phyloP scores from a whole-genome alignment of 2,797 vertebrate genomes.

The Lacerta bilineata region DNA sequence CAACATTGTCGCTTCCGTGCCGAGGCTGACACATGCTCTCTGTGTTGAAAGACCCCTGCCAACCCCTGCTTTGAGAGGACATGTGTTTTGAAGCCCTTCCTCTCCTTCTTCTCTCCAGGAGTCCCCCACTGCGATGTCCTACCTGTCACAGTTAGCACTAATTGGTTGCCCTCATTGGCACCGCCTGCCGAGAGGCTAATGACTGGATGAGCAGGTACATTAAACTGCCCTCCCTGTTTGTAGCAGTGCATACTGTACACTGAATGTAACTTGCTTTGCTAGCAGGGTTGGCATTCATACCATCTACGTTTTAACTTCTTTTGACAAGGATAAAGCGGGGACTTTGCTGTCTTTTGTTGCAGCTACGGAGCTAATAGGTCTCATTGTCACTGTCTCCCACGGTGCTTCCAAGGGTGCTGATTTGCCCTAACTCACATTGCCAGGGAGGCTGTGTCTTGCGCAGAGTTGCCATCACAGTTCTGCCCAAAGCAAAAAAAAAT shows the following conservation, averaged over 20 bases:
- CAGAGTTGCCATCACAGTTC: not conserved
- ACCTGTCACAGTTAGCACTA: slow-evolving; percentile 49
- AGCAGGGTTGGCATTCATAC: slow-evolving; percentile 22
- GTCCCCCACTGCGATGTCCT: slow-evolving; percentile 47
- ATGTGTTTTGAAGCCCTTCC: not conserved
- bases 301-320: not conserved
- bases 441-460: not conserved
- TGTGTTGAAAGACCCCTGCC: slow-evolving; percentile 47
- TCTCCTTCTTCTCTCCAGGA: slow-evolving; percentile 43
- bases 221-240: slow-evolving; percentile 21
- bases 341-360: not conserved
- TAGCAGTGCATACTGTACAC: slow-evolving; percentile 9
- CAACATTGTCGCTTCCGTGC: slow-evolving; percentile 6
- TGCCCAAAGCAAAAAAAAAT: not conserved
- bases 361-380: not conserved
- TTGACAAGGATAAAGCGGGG: not conserved
- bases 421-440: too few species aligned
- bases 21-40: slow-evolving; percentile 27
- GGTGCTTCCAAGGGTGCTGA: not conserved
- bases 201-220: slow-evolving; percentile 43
- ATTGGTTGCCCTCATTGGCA: slow-evolving; percentile 49
- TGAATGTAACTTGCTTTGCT: not conserved
- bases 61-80: slow-evolving; percentile 24
- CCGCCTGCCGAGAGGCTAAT: slow-evolving; percentile 46
- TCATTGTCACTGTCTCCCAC: not conserved